Base-by-base conservation (phyloP, 2,888 invertebrate species). In the Nasonovia ribisnigri region DNA sequence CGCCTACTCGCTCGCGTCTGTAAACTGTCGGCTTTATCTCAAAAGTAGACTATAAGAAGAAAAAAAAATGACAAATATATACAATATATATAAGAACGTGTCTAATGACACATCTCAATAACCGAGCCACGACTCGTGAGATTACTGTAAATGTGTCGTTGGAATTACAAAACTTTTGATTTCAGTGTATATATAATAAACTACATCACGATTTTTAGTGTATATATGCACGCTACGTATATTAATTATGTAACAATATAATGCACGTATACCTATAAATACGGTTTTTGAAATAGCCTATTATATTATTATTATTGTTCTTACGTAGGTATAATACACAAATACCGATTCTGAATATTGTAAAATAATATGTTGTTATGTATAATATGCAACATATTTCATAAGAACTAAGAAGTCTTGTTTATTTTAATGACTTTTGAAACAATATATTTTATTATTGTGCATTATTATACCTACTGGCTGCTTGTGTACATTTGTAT, bases 111-210 rank as follows among this genome's bases (percentile, higher is more conserved):
- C 43, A 84, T 86, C 57, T 92, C 60, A 46, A 87, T 92, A 91
- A 84, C 51, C 43, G n/a, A 84, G 2, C 48, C 26, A 42, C 54
- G n/a, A 84, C n/a, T 29, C 54, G 54, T 57, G 60, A n/a, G 51
- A 90, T 67, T 46, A 46, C 43, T 29, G 16, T 24, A 6, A 24
- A 24, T 60, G 29, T 67, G n/a, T 29, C 10, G 54, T 46, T n/a
- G 48, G 54, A 86, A 94, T 94, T 46, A 57, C 87, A 89, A 48
- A 87, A 92, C 92, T 84, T 91, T 84, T 84, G 84, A 91, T 91
- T 91, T 91, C 42, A 29, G 16, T 84, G 26, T 84, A 48, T 11
- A 46, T 46, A 46, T 42, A 90, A 77, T 51, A 88, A 51, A 51
- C 48, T 48, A 51, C 29, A 86, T 77, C 77, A 77, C 77, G 77